Percentiles rank a stretch among this genome's conserved stretches.
Evolutionary conservation across 92 coral and sea anemone species (phyloP).

Genomic region (Paramuricea clavata): DNA sequence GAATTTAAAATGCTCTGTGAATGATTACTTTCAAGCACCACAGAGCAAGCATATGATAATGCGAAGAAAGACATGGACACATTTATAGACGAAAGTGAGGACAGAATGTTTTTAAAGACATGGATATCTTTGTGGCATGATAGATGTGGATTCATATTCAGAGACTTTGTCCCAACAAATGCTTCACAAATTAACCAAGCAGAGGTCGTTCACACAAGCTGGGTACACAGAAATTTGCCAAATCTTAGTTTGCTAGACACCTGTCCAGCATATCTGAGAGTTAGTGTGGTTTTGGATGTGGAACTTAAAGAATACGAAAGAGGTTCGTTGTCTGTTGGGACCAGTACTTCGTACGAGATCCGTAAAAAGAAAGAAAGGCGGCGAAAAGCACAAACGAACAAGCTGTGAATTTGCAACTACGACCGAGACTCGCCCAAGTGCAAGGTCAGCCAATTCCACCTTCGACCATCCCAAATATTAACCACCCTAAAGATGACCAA

Average conservation of each 20-base stretch:
- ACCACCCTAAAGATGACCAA: no score
- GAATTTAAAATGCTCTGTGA: slow-evolving; percentile 44
- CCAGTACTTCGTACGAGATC: slow-evolving; percentile 31
- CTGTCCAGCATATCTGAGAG: slow-evolving; percentile 52
- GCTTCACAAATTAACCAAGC: slow-evolving; percentile 73
- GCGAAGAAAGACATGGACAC: slow-evolving; percentile 36
- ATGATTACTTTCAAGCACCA: not conserved
- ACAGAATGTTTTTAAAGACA: slow-evolving; percentile 36
- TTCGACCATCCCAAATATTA: not conserved
- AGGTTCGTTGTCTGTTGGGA: slow-evolving; percentile 46
- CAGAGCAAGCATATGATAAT: slow-evolving; percentile 25
- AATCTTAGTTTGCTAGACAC: slow-evolving; percentile 48
- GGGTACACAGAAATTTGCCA: slow-evolving; percentile 63
- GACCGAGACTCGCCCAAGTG: not conserved
- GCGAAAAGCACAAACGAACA: slow-evolving; percentile 35
- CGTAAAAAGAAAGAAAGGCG: not conserved
- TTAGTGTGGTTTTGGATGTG: slow-evolving; percentile 30
- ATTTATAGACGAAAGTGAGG: slow-evolving; percentile 18
- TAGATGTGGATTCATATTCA: slow-evolving; percentile 69
- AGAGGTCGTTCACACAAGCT: slow-evolving; percentile 73
- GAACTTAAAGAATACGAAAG: slow-evolving; percentile 34
- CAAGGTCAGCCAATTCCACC: not conserved
- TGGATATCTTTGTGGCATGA: slow-evolving; percentile 76
- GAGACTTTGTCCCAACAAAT: slow-evolving; percentile 55
- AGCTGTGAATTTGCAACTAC: slow-evolving; percentile 36